Conservation (phyloP, 1,140 invertebrate genomes). For the Streblospio benedicti region DNA sequence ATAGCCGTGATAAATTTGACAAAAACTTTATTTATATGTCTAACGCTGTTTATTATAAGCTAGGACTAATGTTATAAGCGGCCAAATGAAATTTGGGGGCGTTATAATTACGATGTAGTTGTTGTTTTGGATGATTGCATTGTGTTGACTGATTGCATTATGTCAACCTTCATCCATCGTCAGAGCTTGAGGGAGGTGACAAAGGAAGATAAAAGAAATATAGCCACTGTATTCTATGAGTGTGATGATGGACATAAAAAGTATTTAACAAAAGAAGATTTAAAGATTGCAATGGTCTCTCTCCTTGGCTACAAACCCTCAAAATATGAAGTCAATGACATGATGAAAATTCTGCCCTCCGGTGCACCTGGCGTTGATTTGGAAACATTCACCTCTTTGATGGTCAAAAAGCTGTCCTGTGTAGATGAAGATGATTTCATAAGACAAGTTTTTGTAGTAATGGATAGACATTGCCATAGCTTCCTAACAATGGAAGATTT, state of each 20-base stretch:
- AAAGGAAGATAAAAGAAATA: too few relatives aligned
- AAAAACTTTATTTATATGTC: too few relatives aligned
- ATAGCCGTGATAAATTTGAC: too few relatives aligned
- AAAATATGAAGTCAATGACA: conserved; percentile 33
- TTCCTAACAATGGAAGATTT: conserved; percentile 42
- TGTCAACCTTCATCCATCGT: too few relatives aligned
- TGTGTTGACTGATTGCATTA: too few relatives aligned
- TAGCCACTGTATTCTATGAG: conserved; percentile 9
- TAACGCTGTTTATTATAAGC: too few relatives aligned
- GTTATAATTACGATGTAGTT: too few relatives aligned
- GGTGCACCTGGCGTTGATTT: conserved; percentile 27
- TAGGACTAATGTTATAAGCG: too few relatives aligned
- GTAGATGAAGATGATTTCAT: conserved; percentile 40
- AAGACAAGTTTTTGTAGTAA: conserved; percentile 38
- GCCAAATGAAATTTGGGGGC: too few relatives aligned
- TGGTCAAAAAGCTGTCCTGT: conserved; percentile 30
- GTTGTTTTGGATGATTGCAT: too few relatives aligned
- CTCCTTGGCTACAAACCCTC: conserved; percentile 42
- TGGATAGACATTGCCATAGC: conserved; percentile 41
- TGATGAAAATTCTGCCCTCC: conserved; percentile 16
- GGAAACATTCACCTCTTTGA: conserved; percentile 28
- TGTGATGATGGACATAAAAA: conserved; percentile 25
- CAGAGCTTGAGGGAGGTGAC: too few relatives aligned
- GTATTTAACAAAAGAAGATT: conserved; percentile 33
- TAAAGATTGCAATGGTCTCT: conserved; percentile 37